Base-by-base conservation (phyloP, 92 coral and sea anemone genomes). In the Siderastrea siderea region DNA sequence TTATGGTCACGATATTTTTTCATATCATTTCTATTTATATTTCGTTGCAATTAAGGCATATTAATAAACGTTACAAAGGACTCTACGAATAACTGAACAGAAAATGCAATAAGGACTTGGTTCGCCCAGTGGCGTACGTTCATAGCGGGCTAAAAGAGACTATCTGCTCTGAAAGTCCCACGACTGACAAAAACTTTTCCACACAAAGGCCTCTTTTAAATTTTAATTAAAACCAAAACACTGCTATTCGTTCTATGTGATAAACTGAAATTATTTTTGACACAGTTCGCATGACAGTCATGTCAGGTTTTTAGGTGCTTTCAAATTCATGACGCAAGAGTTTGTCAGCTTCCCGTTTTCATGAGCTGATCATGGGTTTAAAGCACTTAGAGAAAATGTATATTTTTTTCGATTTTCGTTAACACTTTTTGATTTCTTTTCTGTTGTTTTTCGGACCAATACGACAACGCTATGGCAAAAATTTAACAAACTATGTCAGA, bases 21-120 rank as follows among this genome's bases (percentile, higher is more conserved):
- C 80, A 57, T 44, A 51, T 55, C 80, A 76, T 7, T 7, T 52
- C 80, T 76, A 76, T 76, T 76, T 76, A 11, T 55, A 57, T 8
- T 51, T 10, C 47, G 45, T 26, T 26, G 38, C 38, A 26, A 26
- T 26, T 26, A 26, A 26, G 0, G 0, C 0, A 26, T 26, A 26
- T 47, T 49, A 74, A 8, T 73, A 17, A 52, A 38, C 61, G 19
- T 52, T 59, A 9, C 43, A 10, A 9, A 5, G 13, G 48, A 2
- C 5, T 7, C 11, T 11, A 44, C 13, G 71, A 67, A 44, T 67
- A 19, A 1, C 47, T 5, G 43, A 5, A 52, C 11, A 71, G 47
- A 71, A 69, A 13, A 47, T 48, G 59, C 13, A 71, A 45, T 45
- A 26, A 26, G 38, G 38, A 26, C 38, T 26, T 26, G 38, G 38